These are phyloP conservation scores for Zingel zingel DNA, from an alignment of 2,113 vertebrate genomes.

Conservation along the genomic window DNA sequence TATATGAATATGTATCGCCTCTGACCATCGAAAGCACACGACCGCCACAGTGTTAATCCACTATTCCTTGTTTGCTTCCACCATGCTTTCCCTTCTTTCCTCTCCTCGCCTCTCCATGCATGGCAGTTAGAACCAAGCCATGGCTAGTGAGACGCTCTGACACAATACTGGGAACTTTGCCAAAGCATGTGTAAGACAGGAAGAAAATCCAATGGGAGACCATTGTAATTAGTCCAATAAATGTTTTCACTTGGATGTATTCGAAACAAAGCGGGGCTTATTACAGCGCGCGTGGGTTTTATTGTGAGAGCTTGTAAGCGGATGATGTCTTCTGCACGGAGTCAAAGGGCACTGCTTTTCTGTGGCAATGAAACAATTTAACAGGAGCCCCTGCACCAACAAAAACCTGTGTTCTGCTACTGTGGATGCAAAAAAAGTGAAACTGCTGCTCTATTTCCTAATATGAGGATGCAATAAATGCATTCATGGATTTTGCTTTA, in stretches of 20 bases:
- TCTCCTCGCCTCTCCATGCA: slow-evolving; percentile 12
- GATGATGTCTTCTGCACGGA: slow-evolving; percentile 77
- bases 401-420: slow-evolving; percentile 61
- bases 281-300: slow-evolving; percentile 76
- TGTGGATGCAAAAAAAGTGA: slow-evolving; percentile 37
- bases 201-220: slow-evolving; percentile 79
- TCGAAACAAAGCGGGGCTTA: slow-evolving; percentile 84
- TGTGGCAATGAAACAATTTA: slow-evolving; percentile 81
- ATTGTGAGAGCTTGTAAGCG: slow-evolving; percentile 78
- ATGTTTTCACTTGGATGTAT: slow-evolving; percentile 84
- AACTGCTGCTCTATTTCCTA: slow-evolving; percentile 48
- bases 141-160: slow-evolving; percentile 67
- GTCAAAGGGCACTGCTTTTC: slow-evolving; percentile 80
- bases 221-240: slow-evolving; percentile 86
- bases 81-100: background rate
- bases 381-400: slow-evolving; percentile 65
- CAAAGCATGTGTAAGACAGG: slow-evolving; percentile 84
- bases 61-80: background rate
- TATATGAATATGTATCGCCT: no score
- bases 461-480: slow-evolving; percentile 73
- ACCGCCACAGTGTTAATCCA: background rate
- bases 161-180: slow-evolving; percentile 80
- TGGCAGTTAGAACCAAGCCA: slow-evolving; percentile 33
- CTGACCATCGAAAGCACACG: background rate
- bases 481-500: slow-evolving; percentile 55